Evolutionary conservation across 2,888 invertebrate species (phyloP), one percentile per base, ranked within the genome.

Genomic region (Flabesymbios commensalis): DNA sequence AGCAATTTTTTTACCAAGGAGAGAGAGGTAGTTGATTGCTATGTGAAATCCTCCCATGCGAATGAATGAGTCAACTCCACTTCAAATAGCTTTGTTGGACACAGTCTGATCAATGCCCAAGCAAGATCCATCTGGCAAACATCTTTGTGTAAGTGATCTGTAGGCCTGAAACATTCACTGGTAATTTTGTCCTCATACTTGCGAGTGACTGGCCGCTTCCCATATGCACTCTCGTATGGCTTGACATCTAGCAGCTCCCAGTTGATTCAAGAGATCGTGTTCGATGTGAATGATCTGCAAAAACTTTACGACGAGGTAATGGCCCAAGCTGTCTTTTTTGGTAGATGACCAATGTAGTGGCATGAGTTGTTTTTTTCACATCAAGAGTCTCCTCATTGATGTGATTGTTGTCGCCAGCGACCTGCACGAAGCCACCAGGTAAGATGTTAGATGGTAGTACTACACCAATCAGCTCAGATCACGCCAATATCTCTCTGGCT

Each of bases 311-410:
- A n/a, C n/a, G n/a, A n/a, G n/a, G n/a, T n/a, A n/a, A n/a, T n/a
- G n/a, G n/a, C n/a, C n/a, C n/a, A n/a, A n/a, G n/a, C n/a, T n/a
- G n/a, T n/a, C n/a, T n/a, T n/a, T n/a, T n/a, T n/a, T n/a, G n/a
- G n/a, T n/a, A n/a, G n/a, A n/a, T n/a, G n/a, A n/a, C n/a, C n/a
- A 49, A 26, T 26, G 10, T 28, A 14, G 49, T 10, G 14, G 45
- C 14, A 45, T 19, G 14, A 17, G 22, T 10, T 10, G 22, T 14
- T 22, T 14, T 28, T 28, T 49, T 49, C 10, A 24, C 29, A 49
- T 49, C 49, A 14, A 49, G 7, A 19, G 49, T 26, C 29, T 49
- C 49, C 49, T 49, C 49, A 28, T 49, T 49, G 10, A 26, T 49
- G 49, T 49, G 28, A 28, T 10, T 26, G 29, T 49, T 49, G 29